phyloP scores from a whole-genome alignment of 35 echinoderm and acorn worm species.

The Anneissia japonica region DNA sequence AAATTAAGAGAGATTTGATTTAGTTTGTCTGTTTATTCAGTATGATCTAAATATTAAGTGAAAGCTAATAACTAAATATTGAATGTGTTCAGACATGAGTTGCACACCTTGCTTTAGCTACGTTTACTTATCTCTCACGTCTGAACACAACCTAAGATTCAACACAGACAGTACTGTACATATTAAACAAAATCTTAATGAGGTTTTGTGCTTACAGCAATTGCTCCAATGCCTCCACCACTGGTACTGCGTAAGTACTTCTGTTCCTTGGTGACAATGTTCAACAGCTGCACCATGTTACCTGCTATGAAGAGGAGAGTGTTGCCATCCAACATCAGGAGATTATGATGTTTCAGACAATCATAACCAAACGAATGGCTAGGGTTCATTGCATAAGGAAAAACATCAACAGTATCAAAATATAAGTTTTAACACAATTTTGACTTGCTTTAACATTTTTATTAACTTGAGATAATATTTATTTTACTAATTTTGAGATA shows the following conservation, averaged over 20 bases:
- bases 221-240: conserved; percentile 88
- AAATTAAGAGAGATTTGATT: too few species aligned
- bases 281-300: conserved; percentile 77
- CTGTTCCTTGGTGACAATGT: conserved; percentile 78
- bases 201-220: conserved; percentile 59
- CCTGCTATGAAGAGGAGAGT: conserved; percentile 87
- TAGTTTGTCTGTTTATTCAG: too few species aligned
- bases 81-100: too few species aligned
- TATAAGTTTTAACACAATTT: neutral
- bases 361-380: conserved; percentile 98
- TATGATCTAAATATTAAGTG: too few species aligned
- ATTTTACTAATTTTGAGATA: too few species aligned
- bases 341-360: conserved; percentile 73
- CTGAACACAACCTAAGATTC: too few species aligned
- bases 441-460: too few species aligned
- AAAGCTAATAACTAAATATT: too few species aligned
- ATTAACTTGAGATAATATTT: too few species aligned
- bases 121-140: too few species aligned
- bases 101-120: too few species aligned
- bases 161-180: too few species aligned
- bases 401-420: neutral
- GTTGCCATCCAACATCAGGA: conserved; percentile 83
- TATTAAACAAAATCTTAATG: neutral
- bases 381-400: conserved; percentile 9
- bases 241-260: conserved; percentile 75